A percentile compares a stretch with the other conserved stretches of the same genome.
phyloP scores from a whole-genome alignment of 1,140 invertebrate species.

The Drosophila sulfurigaster region DNA sequence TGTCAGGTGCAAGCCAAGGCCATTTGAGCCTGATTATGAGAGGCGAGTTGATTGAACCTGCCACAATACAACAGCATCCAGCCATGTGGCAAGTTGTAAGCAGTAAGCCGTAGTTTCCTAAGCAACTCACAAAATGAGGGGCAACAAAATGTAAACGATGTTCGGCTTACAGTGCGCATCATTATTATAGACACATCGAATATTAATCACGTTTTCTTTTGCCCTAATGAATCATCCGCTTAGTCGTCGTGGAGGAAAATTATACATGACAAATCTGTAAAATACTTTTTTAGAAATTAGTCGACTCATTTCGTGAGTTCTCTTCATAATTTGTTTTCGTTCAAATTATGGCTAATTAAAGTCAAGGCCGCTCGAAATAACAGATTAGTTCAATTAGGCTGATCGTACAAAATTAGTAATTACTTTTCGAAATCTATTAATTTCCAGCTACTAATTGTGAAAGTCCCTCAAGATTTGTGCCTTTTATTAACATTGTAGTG shows the following conservation, averaged over 20 bases:
- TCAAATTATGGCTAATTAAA: slow-evolving; percentile 29
- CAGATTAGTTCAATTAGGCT: not conserved
- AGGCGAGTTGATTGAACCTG: slow-evolving; percentile 61
- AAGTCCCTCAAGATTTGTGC: not conserved
- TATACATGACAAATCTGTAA: slow-evolving; percentile 26
- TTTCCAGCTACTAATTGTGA: not conserved
- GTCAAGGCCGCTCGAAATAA: not conserved
- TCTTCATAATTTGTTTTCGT: slow-evolving; percentile 8
- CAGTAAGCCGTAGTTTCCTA: slow-evolving; percentile 17
- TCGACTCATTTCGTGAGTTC: slow-evolving; percentile 27
- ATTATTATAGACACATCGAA: slow-evolving; percentile 21
- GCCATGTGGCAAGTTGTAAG: slow-evolving; percentile 55
- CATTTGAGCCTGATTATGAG: slow-evolving; percentile 34
- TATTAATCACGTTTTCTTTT: slow-evolving; percentile 33
- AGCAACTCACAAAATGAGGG: slow-evolving; percentile 15
- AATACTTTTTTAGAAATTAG: slow-evolving; percentile 20
- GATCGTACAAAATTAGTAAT: not conserved
- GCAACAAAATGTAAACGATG: slow-evolving; percentile 21
- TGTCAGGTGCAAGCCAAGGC: slow-evolving; percentile 47
- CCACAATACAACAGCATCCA: slow-evolving; percentile 38
- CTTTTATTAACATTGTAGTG: slow-evolving; percentile 5
- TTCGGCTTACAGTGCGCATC: slow-evolving; percentile 33
- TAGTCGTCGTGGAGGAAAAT: not conserved
- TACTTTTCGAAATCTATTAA: not conserved
- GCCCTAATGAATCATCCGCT: slow-evolving; percentile 27